Evolutionary conservation across 2,797 vertebrate genomes (phyloP), one percentile per base, ranked within the genome.

Genomic region (Tympanoctomys barrerae): DNA sequence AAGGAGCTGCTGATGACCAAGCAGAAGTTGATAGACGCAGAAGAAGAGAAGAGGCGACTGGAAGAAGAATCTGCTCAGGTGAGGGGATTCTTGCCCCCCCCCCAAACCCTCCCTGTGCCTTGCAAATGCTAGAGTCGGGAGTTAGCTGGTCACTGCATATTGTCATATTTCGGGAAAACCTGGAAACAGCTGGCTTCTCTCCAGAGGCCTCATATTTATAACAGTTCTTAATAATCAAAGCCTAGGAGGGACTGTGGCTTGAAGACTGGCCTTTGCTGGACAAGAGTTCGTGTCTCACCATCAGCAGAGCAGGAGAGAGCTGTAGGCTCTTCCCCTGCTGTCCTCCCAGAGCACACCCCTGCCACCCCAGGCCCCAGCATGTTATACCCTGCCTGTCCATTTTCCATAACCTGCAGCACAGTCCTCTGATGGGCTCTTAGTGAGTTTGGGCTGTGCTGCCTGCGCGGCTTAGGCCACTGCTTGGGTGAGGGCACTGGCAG

Each of bases 1-100:
- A 99, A 99, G 98, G 99, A 99, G 96, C 97, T 99, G 93, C 98
- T 99, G 84, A 99, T 99, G 99, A 99, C 99, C 97, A 99, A 99
- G 98, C 99, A 99, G 98, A 99, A 99, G 97, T 95, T 99, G 97
- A 99, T 99, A 59, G 99, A 99, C 89, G 99, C 99, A 0, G 99
- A 99, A 97, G 99, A 99, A 13, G 99, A 99, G 97, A 99, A 99
- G 97, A 99, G 99, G 57, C 98, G 99, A 85, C 97, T 99, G 87
- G 99, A 99, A 97, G 99, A 99, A 68, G 99, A 99, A 98, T 99
- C 99, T 0, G 99, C 99, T 59, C 99, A 99, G 99, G 99, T 99
- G 70, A 75, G 14, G 91, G 85, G 52, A 42, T 18, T 82, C 19
- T 33, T 3, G 1, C 7, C 13, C 46, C 26, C 46, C 26, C 8